Conservation (phyloP, 1,140 invertebrate species). For the Bicyclus anynana region DNA sequence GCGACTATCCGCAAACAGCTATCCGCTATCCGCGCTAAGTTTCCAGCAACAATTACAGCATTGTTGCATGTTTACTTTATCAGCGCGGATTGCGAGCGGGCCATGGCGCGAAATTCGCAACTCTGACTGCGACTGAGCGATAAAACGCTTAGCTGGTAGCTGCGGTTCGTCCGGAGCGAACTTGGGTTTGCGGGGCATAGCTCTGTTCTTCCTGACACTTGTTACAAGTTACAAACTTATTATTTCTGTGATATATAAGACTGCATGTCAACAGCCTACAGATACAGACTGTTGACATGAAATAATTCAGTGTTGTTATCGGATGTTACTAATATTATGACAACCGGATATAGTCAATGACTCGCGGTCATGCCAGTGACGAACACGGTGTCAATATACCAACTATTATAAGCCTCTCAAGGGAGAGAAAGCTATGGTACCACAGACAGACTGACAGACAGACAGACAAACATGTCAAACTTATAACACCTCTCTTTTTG, state of each 20-base stretch:
- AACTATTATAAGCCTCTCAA: no score
- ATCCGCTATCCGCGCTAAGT: constrained; percentile 4
- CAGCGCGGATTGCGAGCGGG: constrained; percentile 7
- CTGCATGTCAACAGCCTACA: no score
- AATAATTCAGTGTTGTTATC: no score
- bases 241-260: neutral
- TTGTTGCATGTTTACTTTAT: constrained; percentile 21
- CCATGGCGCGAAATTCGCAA: constrained; percentile 32
- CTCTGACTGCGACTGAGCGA: constrained; percentile 47
- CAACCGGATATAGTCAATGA: no score
- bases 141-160: constrained; percentile 66
- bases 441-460: no score
- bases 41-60: constrained; percentile 10
- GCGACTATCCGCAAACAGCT: neutral
- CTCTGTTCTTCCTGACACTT: constrained; percentile 28
- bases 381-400: no score
- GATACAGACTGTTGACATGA: no score
- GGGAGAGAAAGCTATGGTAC: no score
- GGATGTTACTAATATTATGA: no score
- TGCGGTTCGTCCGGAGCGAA: constrained; percentile 45
- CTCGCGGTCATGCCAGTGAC: no score
- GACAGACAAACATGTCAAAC: no score
- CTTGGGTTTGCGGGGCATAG: constrained; percentile 43
- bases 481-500: no score
- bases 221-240: constrained; percentile 18